Evolutionary conservation across 1,140 invertebrate species (phyloP), one percentile per base, ranked within the genome.

Genomic region (Aphelinus atriplicis): DNA sequence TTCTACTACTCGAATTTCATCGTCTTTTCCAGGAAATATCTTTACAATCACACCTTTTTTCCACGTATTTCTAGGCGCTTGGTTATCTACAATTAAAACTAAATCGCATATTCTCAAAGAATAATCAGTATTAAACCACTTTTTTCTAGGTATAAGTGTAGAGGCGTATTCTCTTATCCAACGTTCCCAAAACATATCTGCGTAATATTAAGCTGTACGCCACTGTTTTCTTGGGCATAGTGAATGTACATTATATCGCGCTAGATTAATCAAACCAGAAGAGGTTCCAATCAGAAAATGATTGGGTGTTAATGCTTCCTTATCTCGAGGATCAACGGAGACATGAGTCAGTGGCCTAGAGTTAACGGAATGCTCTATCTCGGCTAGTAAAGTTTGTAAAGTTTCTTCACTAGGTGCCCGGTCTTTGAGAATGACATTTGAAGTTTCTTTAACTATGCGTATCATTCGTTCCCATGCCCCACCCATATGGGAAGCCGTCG

Each of bases 141-240:
- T 72, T 10, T 47, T 45, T 7, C 83, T 68, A 2, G 79, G 76
- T 26, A 73, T 75, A 71, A 80, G 70, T 78, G 77, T 77, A 0
- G 73, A 75, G 26, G 81, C 55, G 57, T 83, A 81, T 61, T 82
- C 71, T 9, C 47, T 51, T 7, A 73, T 26, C 78, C 80, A 83
- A 5, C 80, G 69, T 7, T 61, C 43, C 80, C 81, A 82, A 75
- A 80, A 82, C 0, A 42, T 6, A 61, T 83, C 77, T 10, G 80
- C 80, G 4, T 78, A 51, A n/a, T n/a, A n/a, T n/a, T n/a, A 77
- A 2, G 55, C 57, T 26, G 64, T 42, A 47, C 64, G 45, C 77
- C 64, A 72, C 46, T 72, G 70, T 6, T 56, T 55, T 56, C 61
- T 63, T 10, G 26, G 2, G 55, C 53, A 55, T 7, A 6, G 26